A percentile compares a stretch with the other conserved stretches of the same genome.
phyloP scores from a whole-genome alignment of 2,797 vertebrate species.

The Linurgus olivaceus region DNA sequence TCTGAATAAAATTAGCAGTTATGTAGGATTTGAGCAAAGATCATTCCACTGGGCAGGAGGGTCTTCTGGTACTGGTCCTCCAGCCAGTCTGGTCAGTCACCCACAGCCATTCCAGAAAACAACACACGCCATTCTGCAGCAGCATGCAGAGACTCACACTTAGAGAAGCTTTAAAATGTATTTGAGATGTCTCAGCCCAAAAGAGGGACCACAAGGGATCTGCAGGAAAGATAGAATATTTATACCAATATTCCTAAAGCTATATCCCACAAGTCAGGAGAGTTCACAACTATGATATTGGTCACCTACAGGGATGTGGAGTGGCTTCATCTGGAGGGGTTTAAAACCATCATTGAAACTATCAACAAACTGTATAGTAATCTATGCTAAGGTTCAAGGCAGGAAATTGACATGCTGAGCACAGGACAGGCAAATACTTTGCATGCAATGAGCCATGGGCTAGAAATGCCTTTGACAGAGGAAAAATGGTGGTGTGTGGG shows the following conservation, averaged over 20 bases:
- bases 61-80: background rate
- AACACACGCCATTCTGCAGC: background rate
- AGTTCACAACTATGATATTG: background rate
- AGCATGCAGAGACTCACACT: background rate
- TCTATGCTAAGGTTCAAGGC: background rate
- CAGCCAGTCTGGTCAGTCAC: background rate
- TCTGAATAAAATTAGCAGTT: background rate
- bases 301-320: background rate
- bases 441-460: background rate
- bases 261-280: background rate
- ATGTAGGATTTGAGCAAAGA: background rate
- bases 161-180: background rate
- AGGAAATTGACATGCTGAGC: background rate
- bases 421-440: background rate
- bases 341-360: background rate
- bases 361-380: background rate
- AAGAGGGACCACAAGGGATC: accelerated
- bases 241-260: background rate
- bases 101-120: background rate
- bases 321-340: background rate
- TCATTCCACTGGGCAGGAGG: background rate
- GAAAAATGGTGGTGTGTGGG: background rate
- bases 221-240: background rate
- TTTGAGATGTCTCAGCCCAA: background rate
- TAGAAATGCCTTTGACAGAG: background rate